Percentiles rank a stretch among this genome's conserved stretches.
Evolutionary conservation across 2,888 invertebrate genomes (phyloP).

Genomic region (Vesta saturnalis): DNA sequence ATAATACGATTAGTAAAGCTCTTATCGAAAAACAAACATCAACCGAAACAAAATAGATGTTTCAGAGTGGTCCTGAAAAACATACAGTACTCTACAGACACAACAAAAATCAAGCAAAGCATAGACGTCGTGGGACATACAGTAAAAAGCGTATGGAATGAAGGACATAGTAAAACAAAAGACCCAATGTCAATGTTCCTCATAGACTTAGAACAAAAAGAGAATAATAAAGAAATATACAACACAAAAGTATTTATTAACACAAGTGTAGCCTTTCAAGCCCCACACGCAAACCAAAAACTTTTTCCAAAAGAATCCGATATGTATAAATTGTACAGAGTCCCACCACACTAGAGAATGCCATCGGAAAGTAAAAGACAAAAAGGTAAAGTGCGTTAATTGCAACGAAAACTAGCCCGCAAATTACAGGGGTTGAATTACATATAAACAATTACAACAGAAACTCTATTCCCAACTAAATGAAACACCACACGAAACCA

Average conservation of each 20-base stretch:
- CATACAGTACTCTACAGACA: neutral
- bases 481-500: conserved; percentile 2
- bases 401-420: conserved; percentile 23
- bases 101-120: conserved; percentile 10
- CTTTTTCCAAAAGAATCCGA: conserved; percentile 4
- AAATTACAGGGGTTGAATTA: conserved; percentile 18
- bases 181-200: conserved; percentile 4
- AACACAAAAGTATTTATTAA: conserved; percentile 2
- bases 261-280: neutral
- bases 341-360: conserved; percentile 14
- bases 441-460: conserved; percentile 13
- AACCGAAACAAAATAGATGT: neutral
- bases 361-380: conserved; percentile 12
- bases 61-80: neutral
- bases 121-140: conserved; percentile 2
- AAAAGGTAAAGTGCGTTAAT: conserved; percentile 21
- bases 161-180: conserved; percentile 1
- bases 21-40: neutral
- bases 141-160: conserved; percentile 17
- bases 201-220: neutral
- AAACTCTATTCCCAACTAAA: no score
- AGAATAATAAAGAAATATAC: conserved; percentile 21
- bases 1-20: neutral
- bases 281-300: neutral
- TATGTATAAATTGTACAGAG: conserved; percentile 22